Conservation (phyloP, 2,888 invertebrate species). For the Mythimna vitellina region DNA sequence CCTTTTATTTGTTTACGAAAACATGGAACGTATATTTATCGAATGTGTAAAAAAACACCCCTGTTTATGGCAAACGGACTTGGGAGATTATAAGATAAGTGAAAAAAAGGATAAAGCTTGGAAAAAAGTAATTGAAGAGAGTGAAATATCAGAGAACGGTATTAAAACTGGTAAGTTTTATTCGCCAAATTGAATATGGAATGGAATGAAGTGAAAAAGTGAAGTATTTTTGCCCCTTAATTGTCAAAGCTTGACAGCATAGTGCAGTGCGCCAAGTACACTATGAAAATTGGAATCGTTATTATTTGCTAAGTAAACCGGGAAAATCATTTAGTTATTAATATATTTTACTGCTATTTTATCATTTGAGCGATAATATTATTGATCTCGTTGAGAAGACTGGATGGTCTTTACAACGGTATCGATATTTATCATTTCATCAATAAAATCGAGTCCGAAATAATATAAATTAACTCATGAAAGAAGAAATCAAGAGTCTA, state of each 20-base stretch:
- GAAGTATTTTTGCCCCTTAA: background rate
- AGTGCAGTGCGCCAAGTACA: conserved; percentile 23
- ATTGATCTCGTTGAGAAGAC: no score
- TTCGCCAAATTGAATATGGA: background rate
- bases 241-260: conserved; percentile 14
- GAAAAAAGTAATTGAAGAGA: conserved; percentile 44
- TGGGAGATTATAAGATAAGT: conserved; percentile 33
- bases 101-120: conserved; percentile 43
- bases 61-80: conserved; percentile 47
- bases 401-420: no score
- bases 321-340: no score
- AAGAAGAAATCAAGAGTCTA: no score
- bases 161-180: conserved; percentile 41
- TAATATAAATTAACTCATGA: no score
- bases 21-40: conserved; percentile 42
- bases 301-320: no score
- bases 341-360: no score
- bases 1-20: conserved; percentile 34
- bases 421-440: no score
- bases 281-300: no score
- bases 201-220: background rate
- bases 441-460: no score
- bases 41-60: conserved; percentile 49
- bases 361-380: no score
- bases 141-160: conserved; percentile 41